Evolutionary conservation across 2,888 invertebrate species (phyloP), one percentile per base, ranked within the genome.

Genomic region (Plebejus anna): DNA sequence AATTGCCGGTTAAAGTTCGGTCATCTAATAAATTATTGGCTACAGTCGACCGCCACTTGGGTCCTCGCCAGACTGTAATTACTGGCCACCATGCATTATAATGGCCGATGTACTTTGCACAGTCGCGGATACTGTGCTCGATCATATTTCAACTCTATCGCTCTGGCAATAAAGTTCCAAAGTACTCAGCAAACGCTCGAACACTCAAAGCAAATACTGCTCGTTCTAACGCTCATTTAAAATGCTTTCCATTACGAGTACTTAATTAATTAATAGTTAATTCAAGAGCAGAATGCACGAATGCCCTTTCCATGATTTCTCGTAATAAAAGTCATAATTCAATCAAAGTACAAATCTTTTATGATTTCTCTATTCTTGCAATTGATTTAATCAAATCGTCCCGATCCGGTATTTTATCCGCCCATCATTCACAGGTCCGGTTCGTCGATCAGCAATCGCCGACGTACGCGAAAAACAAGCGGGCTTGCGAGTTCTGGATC

Each of bases 401-500:
- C 28, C 28, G 1, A 28, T 47, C 28, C 11, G 2, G 28, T 61
- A 9, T 9, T 61, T 28, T 61, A 61, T 28, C 11, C 9, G 59
- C 59, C 61, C 70, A 76, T 77, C 76, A 77, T 76, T 83, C 95
- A 82, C 92, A 97, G 96, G 97, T 98, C 70, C 96, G 96, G 86
- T 97, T 97, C 85, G 97, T 98, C 75, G 97, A 97, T 88, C 96
- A 96, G 80, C 96, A 97, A 86, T 97, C 97, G 42, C 97, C 97
- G 42, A 96, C 96, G 42, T 98, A 96, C 87, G 96, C 97, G n/a
- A 96, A 96, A 86, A 97, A 97, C 89, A 97, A 98, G 87, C 95
- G 97, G 78, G 95, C 95, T 42, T 98, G 98, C 86, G 98, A 97
- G 86, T 98, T 98, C 85, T 97, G 97, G 97, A 95, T 98, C 80